Evolutionary conservation across 2,113 vertebrate species (phyloP), one percentile per base, ranked within the genome.

Genomic region (Sphaerodactylus townsendi): DNA sequence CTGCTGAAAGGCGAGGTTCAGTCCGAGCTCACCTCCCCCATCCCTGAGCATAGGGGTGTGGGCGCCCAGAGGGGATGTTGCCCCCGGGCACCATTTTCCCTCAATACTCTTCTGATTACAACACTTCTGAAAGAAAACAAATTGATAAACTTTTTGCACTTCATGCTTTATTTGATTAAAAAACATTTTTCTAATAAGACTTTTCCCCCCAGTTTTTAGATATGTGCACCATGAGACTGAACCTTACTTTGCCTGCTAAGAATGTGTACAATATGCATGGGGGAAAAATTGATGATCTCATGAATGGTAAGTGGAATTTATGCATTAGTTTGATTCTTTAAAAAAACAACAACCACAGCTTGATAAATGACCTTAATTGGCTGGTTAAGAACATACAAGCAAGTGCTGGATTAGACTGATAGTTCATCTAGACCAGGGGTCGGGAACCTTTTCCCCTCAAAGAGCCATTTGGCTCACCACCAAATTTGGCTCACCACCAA

Each of bases 141-240:
- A 35, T 80, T 21, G 21, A 46, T 80, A 80, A 59, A 30, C 80
- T 69, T 85, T 19, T 50, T 78, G 14, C 28, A 77, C 2, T 69
- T 90, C 82, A 77, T 37, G 37, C 3, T 48, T 74, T 56, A 50
- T 41, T 73, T 15, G 50, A 21, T 44, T 4, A 56, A 25, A 48
- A 74, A 74, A 1, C 15, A 7, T 3, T 5, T 88, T 77, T 82
- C 84, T 48, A 85, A 13, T 53, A 73, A 80, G 44, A 79, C 0
- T 11, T 86, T 73, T 77, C 1, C 65, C n/a, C 80, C 25, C 0
- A 92, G 84, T 77, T 96, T 94, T 92, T 94, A 91, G 93, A 86
- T 87, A 77, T 65, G 77, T 95, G 84, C 28, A 93, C 83, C 62
- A 44, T 83, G n/a, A 92, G 33, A 85, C 64, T 94, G 71, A 91